These are phyloP conservation scores for Himalopsyche japonica DNA, from an alignment of 2,888 invertebrate species.

Conservation along the genomic window DNA sequence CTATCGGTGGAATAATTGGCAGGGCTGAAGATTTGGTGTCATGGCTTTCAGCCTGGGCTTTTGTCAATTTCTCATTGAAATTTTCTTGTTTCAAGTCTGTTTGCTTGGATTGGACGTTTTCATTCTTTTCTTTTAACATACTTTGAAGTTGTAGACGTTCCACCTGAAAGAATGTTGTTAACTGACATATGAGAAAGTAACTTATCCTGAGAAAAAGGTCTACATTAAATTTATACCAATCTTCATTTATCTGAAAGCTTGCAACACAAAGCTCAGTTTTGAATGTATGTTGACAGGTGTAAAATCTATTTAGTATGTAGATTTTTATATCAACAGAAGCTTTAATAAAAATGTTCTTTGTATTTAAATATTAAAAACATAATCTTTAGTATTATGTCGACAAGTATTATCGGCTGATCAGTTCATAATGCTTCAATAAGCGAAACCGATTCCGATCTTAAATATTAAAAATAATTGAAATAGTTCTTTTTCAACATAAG, in stretches of 20 bases:
- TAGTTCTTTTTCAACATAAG: too few relatives aligned
- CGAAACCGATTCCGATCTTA: too few relatives aligned
- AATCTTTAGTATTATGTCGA: too few relatives aligned
- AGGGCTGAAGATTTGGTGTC: slow-evolving; percentile 43
- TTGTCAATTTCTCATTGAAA: neutral
- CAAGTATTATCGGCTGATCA: too few relatives aligned
- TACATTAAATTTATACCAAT: neutral
- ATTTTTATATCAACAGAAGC: too few relatives aligned
- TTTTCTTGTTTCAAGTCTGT: neutral
- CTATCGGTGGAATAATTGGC: neutral
- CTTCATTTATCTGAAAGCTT: neutral
- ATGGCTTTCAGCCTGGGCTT: neutral
- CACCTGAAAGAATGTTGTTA: slow-evolving; percentile 46
- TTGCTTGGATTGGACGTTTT: neutral
- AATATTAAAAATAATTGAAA: too few relatives aligned
- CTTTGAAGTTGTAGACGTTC: slow-evolving; percentile 52
- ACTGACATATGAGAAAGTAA: neutral
- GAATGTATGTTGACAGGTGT: too few relatives aligned
- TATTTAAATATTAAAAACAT: too few relatives aligned
- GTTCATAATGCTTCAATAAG: too few relatives aligned
- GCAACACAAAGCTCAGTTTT: neutral
- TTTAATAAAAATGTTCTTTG: too few relatives aligned
- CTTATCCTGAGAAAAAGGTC: neutral
- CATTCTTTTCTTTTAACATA: slow-evolving; percentile 43
- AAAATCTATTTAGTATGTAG: too few relatives aligned